Evolutionary conservation across 2,888 invertebrate genomes (phyloP), one percentile per base, ranked within the genome.

Genomic region (Elegia similella): DNA sequence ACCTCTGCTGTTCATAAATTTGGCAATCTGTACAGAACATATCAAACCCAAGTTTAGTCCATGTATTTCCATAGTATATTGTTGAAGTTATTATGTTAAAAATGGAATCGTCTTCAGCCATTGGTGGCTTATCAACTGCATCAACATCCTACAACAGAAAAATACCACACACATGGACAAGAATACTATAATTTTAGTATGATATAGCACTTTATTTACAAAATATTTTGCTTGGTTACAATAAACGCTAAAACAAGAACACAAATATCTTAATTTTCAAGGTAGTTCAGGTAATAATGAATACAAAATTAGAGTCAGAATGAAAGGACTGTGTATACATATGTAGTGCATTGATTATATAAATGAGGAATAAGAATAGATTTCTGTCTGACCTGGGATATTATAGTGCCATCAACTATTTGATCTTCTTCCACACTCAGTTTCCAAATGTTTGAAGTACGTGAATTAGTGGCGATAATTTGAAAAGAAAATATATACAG

Each of bases 361-460:
- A 85, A 86, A 86, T 72, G 70, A 65, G 29, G 58, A 62, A 60
- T 63, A 69, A 60, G 66, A 62, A 59, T 58, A 64, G 60, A 71
- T 67, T 68, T 67, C 44, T 72, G 59, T 84, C 88, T 83, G 67
- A 93, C 92, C 84, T 93, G 92, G 61, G 92, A 82, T 73, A 93
- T 85, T 62, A 90, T 92, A 69, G 84, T 93, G 50, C 93, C 94
- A 73, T 95, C 95, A 60, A 95, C 93, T 60, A 96, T 95, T 86
- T 95, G 94, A 56, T 95, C 95, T 77, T 94, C 95, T 71, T 96
- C 95, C 54, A 93, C 88, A 80, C 95, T 96, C 61, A 97, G 87
- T 86, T 95, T 95, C 97, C 97, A 97, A 78, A 96, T 92, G 70
- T 95, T 95, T 56, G 96, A 96, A 15, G 96, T 96, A 68, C 96